Percentiles rank a stretch among this genome's conserved stretches.
phyloP scores from a whole-genome alignment of 2,113 vertebrate species.

The Pteropus alecto region DNA sequence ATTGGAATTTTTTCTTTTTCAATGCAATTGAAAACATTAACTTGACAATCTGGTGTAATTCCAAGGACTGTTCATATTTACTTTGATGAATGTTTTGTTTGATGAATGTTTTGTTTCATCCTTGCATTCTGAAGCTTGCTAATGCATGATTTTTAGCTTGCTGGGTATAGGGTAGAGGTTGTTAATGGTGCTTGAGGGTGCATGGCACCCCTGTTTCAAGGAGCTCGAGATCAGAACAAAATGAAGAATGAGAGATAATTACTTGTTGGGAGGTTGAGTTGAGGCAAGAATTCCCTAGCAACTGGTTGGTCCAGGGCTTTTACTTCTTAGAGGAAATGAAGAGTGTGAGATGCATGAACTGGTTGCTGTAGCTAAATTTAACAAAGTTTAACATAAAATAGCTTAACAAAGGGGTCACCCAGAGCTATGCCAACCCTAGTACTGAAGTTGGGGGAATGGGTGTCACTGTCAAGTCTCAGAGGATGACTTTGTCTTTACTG shows the following conservation, averaged over 20 bases:
- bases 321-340: constrained; percentile 90
- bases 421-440: constrained; percentile 88
- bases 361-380: constrained; percentile 90
- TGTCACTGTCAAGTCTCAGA: constrained; percentile 88
- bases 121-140: neutral
- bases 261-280: neutral
- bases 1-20: neutral
- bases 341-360: constrained; percentile 89
- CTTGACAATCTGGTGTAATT: neutral
- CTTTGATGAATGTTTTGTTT: too few relatives aligned
- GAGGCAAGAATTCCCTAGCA: neutral
- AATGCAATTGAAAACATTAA: neutral
- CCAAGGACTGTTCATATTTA: neutral
- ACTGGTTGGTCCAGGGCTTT: neutral
- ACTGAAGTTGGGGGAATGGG: constrained; percentile 89
- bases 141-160: neutral
- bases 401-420: constrained; percentile 89
- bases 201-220: neutral
- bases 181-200: neutral
- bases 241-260: neutral
- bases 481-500: constrained; percentile 93
- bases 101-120: neutral
- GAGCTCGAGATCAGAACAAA: neutral
- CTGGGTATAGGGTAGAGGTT: neutral
- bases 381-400: too few relatives aligned